Evolutionary conservation across 2,888 invertebrate species (phyloP), one percentile per base, ranked within the genome.

Genomic region (Elysia crispata): DNA sequence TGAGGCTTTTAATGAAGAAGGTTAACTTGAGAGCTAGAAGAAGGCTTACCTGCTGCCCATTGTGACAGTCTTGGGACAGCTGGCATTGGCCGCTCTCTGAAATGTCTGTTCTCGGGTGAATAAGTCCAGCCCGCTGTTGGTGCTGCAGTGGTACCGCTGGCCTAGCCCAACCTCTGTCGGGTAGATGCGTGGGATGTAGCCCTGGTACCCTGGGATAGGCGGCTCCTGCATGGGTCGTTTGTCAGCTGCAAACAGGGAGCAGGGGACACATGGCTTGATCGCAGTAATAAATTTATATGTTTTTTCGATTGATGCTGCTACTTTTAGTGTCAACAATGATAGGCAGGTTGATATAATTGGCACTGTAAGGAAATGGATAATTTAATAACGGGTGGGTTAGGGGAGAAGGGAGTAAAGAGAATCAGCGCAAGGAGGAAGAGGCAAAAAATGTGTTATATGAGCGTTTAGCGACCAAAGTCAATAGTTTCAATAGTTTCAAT

Each of bases 161-260:
- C 92, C 92, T 15, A 92, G 87, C 0, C 92, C 92, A 0, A 89
- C 83, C 79, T 92, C 91, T 20, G 92, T 92, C 23, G 90, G 88
- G 81, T 86, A 83, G 28, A 92, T 89, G 66, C 91, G 86, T 1
- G 92, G 92, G 28, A 92, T 87, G 81, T 88, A 92, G 18, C 92
- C 92, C 77, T 85, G 84, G 86, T 92, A 92, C 1, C 92, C 92
- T 20, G 92, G 92, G 15, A 92, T 90, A 1, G 92, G 92, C 6
- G 92, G 89, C 83, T 92, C 92, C 67, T 86, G 86, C 67, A 88
- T 72, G 0, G 85, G 83, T 3, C 11, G 41, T 76, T 86, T 89
- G 81, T 89, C 89, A 79, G 89, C 91, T 91, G 86, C n/a, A n/a
- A 11, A 11, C 5, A 11, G 41, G 41, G 41, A 11, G 41, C 5